A percentile compares a stretch with the other conserved stretches of the same genome.
phyloP scores from a whole-genome alignment of 2,888 invertebrate species.

The Thumatha senex region DNA sequence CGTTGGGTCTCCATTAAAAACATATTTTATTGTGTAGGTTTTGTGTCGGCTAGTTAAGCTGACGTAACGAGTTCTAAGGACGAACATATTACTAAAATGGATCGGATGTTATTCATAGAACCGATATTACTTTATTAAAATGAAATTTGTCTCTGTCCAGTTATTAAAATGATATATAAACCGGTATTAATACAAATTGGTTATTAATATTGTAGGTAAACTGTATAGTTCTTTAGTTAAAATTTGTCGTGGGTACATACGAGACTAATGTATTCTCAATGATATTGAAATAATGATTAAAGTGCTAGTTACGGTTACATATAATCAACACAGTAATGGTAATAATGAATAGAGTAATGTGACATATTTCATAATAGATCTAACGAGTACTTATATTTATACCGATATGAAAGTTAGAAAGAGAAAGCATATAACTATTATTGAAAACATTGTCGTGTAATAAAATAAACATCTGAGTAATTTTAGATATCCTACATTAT shows the following conservation, averaged over 20 bases:
- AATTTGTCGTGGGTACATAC: too few relatives aligned
- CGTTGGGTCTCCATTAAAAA: constrained; percentile 65
- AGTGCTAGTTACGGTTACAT: too few relatives aligned
- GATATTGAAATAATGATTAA: too few relatives aligned
- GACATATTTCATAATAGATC: not conserved
- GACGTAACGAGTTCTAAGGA: constrained; percentile 54
- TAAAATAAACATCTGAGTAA: too few relatives aligned
- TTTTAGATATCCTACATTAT: not conserved
- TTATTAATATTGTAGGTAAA: not conserved
- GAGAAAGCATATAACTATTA: too few relatives aligned
- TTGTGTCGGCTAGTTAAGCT: constrained; percentile 57
- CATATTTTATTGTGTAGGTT: constrained; percentile 75
- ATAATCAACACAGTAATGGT: too few relatives aligned
- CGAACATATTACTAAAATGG: constrained; percentile 56
- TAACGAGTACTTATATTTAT: too few relatives aligned
- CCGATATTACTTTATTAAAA: constrained; percentile 40
- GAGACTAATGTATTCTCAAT: too few relatives aligned
- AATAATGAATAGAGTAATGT: too few relatives aligned
- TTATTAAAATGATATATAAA: not conserved
- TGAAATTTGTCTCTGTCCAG: constrained; percentile 14
- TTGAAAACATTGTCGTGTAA: too few relatives aligned
- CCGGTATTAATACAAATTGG: not conserved
- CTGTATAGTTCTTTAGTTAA: too few relatives aligned
- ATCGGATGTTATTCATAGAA: constrained; percentile 34
- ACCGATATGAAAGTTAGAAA: too few relatives aligned